Base-by-base conservation (phyloP, 2,113 vertebrate species). In the Theropithecus gelada region DNA sequence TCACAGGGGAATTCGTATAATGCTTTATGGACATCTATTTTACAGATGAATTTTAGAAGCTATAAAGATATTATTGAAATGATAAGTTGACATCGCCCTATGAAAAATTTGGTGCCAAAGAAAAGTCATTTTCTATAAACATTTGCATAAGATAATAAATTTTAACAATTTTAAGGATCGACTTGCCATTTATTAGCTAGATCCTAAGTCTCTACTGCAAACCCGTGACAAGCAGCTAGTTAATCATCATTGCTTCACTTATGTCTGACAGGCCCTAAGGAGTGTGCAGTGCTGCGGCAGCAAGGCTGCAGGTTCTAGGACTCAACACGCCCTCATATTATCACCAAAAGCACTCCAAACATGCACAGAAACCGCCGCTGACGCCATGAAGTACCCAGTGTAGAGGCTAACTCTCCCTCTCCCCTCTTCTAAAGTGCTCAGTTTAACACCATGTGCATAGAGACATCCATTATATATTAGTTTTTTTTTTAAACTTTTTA, bases 391-490 rank as follows among this genome's bases (percentile, higher is more conserved):
- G 76, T 59, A 22, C 27, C 57, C 40, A 2, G 55, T 9, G 52
- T 43, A 13, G 6, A 0, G 12, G 12, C 32, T 13, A 40, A 16
- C 32, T 25, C 32, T 18, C 2, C 45, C 43, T 18, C 8, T 17
- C 17, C 13, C 18, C n/a, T 6, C 55, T 57, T 32, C 0, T 12
- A 55, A 93, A 78, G 57, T 13, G 32, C 57, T 72, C 35, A 27
- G 38, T 61, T 57, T 90, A 86, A 93, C n/a, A 25, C 38, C 48
- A 8, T 27, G 61, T 59, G 48, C 52, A 10, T 84, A 86, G 95
- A 96, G 92, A 35, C 38, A 32, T 27, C 73, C 89, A 57, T 75
- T 93, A 89, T 73, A 2, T 73, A 81, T 79, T 86, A 82, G 73
- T 78, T 61, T 85, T 48, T 61, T 7, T 64, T 64, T 61, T 25